Conservation (phyloP, 1,140 invertebrate genomes). For the Caenorhabditis inopinata region DNA sequence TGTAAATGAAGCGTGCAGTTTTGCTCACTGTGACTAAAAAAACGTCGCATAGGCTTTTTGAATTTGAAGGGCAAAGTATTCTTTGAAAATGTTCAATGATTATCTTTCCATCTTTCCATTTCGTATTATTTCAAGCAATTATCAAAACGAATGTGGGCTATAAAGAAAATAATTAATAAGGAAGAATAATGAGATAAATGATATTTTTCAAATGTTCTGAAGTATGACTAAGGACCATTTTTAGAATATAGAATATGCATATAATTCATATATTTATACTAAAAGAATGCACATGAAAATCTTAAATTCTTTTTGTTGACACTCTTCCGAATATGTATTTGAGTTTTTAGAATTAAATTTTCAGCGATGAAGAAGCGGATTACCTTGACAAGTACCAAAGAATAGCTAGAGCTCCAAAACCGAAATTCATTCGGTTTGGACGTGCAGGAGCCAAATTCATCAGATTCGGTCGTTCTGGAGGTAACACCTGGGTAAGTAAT, state of each 20-base stretch:
- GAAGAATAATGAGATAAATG: too few species aligned
- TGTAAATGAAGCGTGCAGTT: not conserved
- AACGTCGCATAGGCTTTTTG: not conserved
- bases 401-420: constrained; percentile 30
- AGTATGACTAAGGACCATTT: too few species aligned
- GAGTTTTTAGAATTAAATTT: too few species aligned
- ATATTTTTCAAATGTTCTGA: too few species aligned
- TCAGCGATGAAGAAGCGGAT: constrained; percentile 25
- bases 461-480: constrained; percentile 35
- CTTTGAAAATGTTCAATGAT: not conserved
- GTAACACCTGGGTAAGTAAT: constrained; percentile 36
- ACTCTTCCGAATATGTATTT: too few species aligned
- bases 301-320: too few species aligned
- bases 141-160: too few species aligned
- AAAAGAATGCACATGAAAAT: too few species aligned
- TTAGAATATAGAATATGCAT: too few species aligned
- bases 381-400: constrained; percentile 5
- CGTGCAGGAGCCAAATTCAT: constrained; percentile 41
- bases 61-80: not conserved
- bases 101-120: not conserved
- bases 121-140: too few species aligned
- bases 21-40: not conserved
- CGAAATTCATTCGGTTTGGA: constrained; percentile 42
- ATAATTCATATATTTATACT: too few species aligned
- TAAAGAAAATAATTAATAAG: too few species aligned